Conservation (phyloP, 1,140 invertebrate genomes). For the Drosophila burlai region DNA sequence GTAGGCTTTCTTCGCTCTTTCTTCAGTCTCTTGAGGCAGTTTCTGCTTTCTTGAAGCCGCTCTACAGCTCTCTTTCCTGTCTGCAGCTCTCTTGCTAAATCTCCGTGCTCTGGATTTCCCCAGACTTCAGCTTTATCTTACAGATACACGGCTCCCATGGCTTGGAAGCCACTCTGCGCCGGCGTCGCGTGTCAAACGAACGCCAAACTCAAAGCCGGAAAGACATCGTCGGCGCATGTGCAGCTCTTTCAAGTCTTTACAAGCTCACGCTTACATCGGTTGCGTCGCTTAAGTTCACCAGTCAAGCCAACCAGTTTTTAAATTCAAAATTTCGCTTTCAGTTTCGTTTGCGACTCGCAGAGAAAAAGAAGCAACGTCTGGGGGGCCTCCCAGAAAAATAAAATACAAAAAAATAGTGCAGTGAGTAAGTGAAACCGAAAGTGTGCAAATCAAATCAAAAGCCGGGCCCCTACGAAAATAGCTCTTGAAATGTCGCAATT, state of each 20-base stretch:
- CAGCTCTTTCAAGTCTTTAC: constrained; percentile 11
- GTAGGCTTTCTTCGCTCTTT: constrained; percentile 17
- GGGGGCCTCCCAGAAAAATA: not conserved
- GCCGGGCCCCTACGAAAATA: constrained; percentile 40
- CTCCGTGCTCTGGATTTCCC: not conserved
- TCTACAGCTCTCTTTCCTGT: constrained; percentile 1
- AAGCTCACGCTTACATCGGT: constrained; percentile 17
- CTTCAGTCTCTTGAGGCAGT: not conserved
- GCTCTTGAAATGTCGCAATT: constrained; percentile 39
- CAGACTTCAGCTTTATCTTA: constrained; percentile 22
- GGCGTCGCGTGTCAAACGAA: constrained; percentile 77
- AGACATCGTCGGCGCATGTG: constrained; percentile 62
- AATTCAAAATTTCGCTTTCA: constrained; percentile 51
- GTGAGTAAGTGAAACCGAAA: constrained; percentile 61
- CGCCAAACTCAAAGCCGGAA: constrained; percentile 69
- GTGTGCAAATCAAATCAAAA: constrained; percentile 71
- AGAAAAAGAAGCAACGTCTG: constrained; percentile 16
- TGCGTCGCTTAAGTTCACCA: constrained; percentile 21
- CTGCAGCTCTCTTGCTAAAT: constrained; percentile 4
- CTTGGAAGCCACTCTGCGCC: constrained; percentile 51
- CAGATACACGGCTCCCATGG: constrained; percentile 29
- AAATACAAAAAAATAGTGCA: constrained; percentile 37
- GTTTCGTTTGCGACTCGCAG: constrained; percentile 42
- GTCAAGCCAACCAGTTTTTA: constrained; percentile 40
- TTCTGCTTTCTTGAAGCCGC: constrained; percentile 10